These are phyloP conservation scores for Agriopis leucophaearia DNA, from an alignment of 2,888 invertebrate species.

Conservation along the genomic window DNA sequence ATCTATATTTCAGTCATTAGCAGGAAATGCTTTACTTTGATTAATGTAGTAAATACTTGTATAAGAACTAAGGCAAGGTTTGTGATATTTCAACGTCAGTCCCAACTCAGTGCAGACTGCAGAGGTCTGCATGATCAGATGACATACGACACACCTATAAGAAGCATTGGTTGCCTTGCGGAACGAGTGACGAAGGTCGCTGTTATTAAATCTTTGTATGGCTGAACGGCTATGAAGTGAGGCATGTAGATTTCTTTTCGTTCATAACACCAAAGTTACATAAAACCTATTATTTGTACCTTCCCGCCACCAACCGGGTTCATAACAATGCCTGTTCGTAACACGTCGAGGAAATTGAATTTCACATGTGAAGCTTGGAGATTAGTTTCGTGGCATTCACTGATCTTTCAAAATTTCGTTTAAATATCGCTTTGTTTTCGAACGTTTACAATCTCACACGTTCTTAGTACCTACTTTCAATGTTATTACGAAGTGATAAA, in stretches of 20 bases:
- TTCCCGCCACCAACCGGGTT: slow-evolving; percentile 52
- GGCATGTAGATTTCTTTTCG: slow-evolving; percentile 66
- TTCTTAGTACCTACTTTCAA: background rate
- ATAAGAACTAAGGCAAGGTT: background rate
- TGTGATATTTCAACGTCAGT: background rate
- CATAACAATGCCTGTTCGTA: slow-evolving; percentile 57
- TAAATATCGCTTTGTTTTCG: background rate
- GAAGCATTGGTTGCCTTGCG: slow-evolving; percentile 49
- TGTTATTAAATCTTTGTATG: slow-evolving; percentile 62
- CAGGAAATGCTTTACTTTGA: slow-evolving; percentile 1
- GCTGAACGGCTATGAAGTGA: slow-evolving; percentile 64
- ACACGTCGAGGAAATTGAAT: slow-evolving; percentile 47
- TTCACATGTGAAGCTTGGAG: slow-evolving; percentile 30
- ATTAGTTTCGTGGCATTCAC: slow-evolving; percentile 4
- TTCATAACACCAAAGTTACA: slow-evolving; percentile 67
- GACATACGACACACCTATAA: slow-evolving; percentile 19
- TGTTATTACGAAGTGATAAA: slow-evolving; percentile 25
- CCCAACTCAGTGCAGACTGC: background rate
- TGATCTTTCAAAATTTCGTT: slow-evolving; percentile 2
- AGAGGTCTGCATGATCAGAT: slow-evolving; percentile 23
- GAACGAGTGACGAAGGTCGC: slow-evolving; percentile 53
- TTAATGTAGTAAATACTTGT: background rate
- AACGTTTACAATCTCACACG: background rate
- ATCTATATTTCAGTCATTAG: background rate
- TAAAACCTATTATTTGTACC: slow-evolving; percentile 69